Percentiles rank a stretch among this genome's conserved stretches.
These are phyloP conservation scores for Hipposideros larvatus DNA, from an alignment of 2,797 vertebrate species.

Conservation along the genomic window DNA sequence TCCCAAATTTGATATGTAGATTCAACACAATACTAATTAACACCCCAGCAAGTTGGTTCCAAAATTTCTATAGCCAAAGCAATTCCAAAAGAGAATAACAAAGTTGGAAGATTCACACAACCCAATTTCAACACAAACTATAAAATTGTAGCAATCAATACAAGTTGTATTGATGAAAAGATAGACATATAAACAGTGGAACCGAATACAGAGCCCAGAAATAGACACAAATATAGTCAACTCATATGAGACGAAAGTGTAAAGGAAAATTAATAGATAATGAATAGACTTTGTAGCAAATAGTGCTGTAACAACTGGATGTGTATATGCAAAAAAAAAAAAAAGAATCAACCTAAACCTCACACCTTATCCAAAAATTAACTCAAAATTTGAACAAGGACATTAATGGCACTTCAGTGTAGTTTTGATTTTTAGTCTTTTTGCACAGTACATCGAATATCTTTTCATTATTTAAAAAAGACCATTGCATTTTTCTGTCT, in stretches of 20 bases:
- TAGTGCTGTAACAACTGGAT: background rate
- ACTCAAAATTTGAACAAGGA: background rate
- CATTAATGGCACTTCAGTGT: background rate
- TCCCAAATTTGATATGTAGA: background rate
- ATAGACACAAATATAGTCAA: background rate
- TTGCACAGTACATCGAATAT: background rate
- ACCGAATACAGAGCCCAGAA: background rate
- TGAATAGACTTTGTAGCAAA: background rate
- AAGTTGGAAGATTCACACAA: background rate
- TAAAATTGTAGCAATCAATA: background rate
- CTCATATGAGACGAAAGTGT: background rate
- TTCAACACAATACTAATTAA: background rate
- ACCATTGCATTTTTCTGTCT: background rate
- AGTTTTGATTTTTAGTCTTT: background rate
- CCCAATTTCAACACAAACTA: background rate
- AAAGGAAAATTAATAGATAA: background rate
- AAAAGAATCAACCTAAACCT: background rate
- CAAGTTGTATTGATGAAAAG: background rate
- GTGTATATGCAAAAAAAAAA: background rate
- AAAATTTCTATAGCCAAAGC: background rate
- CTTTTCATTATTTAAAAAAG: background rate
- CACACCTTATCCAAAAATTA: background rate
- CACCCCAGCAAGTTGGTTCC: background rate
- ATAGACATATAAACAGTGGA: background rate
- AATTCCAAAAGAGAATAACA: background rate